Conservation (phyloP, 2,888 invertebrate species). For the Petrolisthes cinctipes region DNA sequence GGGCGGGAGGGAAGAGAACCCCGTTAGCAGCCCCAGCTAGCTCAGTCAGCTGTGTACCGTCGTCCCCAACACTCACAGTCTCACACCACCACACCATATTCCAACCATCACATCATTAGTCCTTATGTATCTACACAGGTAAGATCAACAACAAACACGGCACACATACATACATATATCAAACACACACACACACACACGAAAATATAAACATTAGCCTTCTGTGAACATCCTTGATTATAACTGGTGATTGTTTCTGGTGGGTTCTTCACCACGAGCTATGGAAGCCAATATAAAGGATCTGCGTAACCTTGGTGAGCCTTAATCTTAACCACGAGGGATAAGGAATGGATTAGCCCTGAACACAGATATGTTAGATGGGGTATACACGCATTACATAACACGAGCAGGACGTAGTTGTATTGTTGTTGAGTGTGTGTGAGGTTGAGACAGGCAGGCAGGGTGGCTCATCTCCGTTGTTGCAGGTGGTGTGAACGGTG, state of each 20-base stretch:
- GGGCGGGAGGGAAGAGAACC: background rate
- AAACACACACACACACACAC: background rate
- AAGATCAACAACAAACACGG: background rate
- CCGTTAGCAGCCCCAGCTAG: background rate
- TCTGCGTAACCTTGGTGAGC: too few species aligned
- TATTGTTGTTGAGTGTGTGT: background rate
- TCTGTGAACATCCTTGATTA: too few species aligned
- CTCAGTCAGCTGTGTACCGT: constrained; percentile 49
- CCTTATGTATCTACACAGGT: constrained; percentile 26
- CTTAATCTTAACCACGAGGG: too few species aligned
- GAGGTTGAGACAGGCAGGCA: background rate
- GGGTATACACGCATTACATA: too few species aligned
- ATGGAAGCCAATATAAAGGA: too few species aligned
- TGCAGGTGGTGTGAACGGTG: constrained; percentile 52
- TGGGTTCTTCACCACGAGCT: too few species aligned
- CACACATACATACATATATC: background rate
- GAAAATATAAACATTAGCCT: background rate
- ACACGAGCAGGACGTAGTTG: background rate
- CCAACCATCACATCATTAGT: background rate
- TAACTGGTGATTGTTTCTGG: too few species aligned
- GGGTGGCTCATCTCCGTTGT: background rate
- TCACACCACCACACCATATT: constrained; percentile 3
- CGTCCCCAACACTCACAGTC: background rate
- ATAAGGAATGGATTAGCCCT: too few species aligned
- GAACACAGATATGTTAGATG: too few species aligned